Base-by-base conservation (phyloP, 2,888 invertebrate species). In the Chrysomela aeneicollis region DNA sequence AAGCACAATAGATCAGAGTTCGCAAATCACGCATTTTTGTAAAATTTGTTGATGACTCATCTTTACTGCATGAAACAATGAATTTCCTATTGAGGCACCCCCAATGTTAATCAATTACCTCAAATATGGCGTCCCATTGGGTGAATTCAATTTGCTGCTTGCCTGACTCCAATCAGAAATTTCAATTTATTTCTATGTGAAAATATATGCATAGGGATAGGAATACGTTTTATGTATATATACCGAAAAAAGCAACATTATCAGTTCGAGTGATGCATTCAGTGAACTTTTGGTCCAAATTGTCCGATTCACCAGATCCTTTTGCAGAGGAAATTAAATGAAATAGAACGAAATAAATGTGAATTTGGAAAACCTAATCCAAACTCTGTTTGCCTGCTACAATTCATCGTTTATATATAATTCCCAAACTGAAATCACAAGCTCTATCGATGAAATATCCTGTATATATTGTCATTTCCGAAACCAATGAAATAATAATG, bases 121-220 rank as follows among this genome's bases (percentile, higher is more conserved):
- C 61, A 47, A 58, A 58, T 58, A 58, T 59, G 26, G 61, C 61
- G 61, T 49, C 61, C 59, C 61, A 65, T 61, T 65, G 65, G 53
- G 54, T 30, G 59, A 65, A 65, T 65, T 65, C 54, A 65, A 65
- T 65, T 65, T 65, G 37, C 58, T 59, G 65, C 65, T 65, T 62
- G 65, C 65, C 59, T 65, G 61, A 65, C 61, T 65, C 59, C 65
- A 65, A 65, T 65, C 65, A 59, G 49, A 65, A 65, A 65, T 65
- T 65, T 62, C 65, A 65, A 65, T 65, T 65, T 61, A 65, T 62
- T 65, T 65, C 58, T 53, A 62, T 65, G 65, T 65, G 59, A 61
- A 57, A 65, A 54, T 65, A 50, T 59, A 65, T 59, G 59, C 53
- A 50, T 50, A 59, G 42, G 49, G 9, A 35, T 35, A 35, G 35